Evolutionary conservation across 2,113 vertebrate species (phyloP), one percentile per base, ranked within the genome.

Genomic region (Mobula birostris): DNA sequence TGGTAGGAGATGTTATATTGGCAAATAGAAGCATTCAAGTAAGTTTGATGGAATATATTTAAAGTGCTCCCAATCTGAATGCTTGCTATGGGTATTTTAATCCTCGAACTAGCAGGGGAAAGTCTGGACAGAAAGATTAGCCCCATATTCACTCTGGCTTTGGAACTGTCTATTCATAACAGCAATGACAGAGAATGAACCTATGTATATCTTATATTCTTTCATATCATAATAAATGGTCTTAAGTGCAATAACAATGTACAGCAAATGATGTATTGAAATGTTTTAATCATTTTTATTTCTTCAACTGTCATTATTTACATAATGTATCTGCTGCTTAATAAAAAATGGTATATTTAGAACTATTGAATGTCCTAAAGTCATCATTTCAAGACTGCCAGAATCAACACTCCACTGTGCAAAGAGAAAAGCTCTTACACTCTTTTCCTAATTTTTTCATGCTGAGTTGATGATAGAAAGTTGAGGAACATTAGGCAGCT

Each of bases 171-270:
- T 93, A 93, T 93, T 93, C 74, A 74, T 93, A 74, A 74, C 32
- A 93, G 74, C 56, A 68, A 48, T 74, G 70, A 93, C 32, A 93
- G 91, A 92, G 66, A 76, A 74, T 93, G 70, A 93, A 29, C 36
- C 91, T 56, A 93, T 56, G 36, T 74, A 74, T 24, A 93, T 93
- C 91, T 74, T 76, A 27, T 94, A 74, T 94, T 91, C 95, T 96
- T 94, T 95, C 95, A 94, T 95, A 94, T 95, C 95, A 95, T 94
- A 96, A 96, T 94, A 94, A 95, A 95, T 97, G 96, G 97, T 96
- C 95, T 94, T 96, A 97, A 96, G 97, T 98, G 97, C 97, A 98
- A 98, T 99, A 99, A 96, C 27, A 94, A 91, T 80, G 15, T 77
- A 68, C 85, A 90, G n/a, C 29, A 95, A 88, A 95, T 95, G 94